Base-by-base conservation (phyloP, 1,140 invertebrate species). In the Ceratoteleas bidentatus region DNA sequence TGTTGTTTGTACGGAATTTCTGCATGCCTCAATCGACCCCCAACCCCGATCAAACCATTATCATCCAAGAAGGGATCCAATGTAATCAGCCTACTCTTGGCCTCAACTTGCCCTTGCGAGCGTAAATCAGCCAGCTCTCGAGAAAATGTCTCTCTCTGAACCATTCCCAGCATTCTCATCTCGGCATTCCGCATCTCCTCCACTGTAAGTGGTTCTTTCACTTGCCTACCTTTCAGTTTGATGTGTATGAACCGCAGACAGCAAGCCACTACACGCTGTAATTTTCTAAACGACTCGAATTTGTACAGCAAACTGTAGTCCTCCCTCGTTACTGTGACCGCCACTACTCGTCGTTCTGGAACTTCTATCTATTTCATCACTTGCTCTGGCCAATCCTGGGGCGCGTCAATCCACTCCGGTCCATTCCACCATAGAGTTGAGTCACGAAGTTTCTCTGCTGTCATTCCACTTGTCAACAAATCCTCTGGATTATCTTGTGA, bases 361-460 rank as follows among this genome's bases (percentile, higher is more conserved):
- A 58, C 5, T 58, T 40, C 14, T 4, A 58, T 40, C 2, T 4
- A 13, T 40, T n/a, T 33, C 4, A 58, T 1, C 0, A 7, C 10
- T 8, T 58, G 34, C 14, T 40, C 3, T 6, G 36, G 56, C 56
- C 56, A 43, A 2, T 43, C 56, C 2, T 16, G 2, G 6, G n/a
- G 3, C 14, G 7, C 43, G 16, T 40, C 10, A 24, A 58, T 16
- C 13, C 13, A 45, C 10, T 16, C 14, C 15, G 85, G 90, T 85
- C 89, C 45, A 83, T 84, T 45, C 80, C 82, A 43, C 73, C 80
- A 53, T 82, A 86, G 54, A 61, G 61, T 6, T 72, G 74, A 77
- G 83, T 47, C 15, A 11, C 10, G 0, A 13, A 62, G 60, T 47
- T 80, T 50, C 1, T 38, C 10, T 3, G 66, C 15, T 11, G 33